Base-by-base conservation (phyloP, 2,797 vertebrate species). In the Sebastes vulpes region DNA sequence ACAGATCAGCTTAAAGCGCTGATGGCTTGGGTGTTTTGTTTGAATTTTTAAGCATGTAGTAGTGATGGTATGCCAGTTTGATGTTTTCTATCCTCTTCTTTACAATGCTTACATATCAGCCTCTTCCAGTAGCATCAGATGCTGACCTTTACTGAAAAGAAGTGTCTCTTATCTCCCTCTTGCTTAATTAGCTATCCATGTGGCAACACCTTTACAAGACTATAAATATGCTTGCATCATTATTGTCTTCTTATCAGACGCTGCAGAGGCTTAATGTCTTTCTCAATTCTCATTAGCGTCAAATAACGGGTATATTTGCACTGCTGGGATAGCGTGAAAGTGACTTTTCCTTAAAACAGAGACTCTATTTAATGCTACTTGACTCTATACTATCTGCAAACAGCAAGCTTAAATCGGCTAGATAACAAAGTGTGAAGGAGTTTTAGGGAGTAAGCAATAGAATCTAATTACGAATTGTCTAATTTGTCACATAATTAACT, bases 111-210 rank as follows among this genome's bases (percentile, higher is more conserved):
- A 69, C 63, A 65, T 60, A 35, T 46, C 23, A 14, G 66, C 7
- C 26, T 53, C 12, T 46, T 72, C 42, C 58, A 50, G 35, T 25
- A 12, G 25, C 29, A 68, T 81, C 69, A 75, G 73, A 73, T 32
- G 74, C 83, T 84, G 90, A 89, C 86, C 85, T 84, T 84, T 74
- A 63, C 57, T 48, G 59, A 68, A 81, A 74, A 68, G 65, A 64
- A 77, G 53, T 11, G 32, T 42, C 48, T 82, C 82, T 92, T 88
- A 94, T 93, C 88, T 84, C 42, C 20, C 31, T 68, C 54, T 58
- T 38, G 67, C 75, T 89, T 94, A 91, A 94, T 93, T 92, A 93
- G 74, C 86, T 58, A 75, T 70, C 82, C 65, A 63, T 63, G 87
- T 74, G 65, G 58, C 75, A 78, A 84, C 82, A 81, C 84, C 77